These are phyloP conservation scores for Galerucella nymphaeae DNA, from an alignment of 2,888 invertebrate genomes.

Conservation along the genomic window DNA sequence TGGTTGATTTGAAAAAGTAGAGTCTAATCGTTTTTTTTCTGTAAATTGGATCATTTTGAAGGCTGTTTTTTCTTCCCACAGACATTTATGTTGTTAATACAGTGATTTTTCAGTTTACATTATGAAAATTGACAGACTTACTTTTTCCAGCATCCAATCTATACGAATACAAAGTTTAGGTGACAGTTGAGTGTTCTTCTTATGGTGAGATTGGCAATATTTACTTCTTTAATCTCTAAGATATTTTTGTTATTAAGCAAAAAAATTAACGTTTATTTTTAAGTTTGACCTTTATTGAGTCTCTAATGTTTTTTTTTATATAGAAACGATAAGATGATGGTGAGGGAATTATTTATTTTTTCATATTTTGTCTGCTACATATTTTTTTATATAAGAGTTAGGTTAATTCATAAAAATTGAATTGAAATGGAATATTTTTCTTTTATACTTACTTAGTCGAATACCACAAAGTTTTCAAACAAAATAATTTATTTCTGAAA, in stretches of 20 bases:
- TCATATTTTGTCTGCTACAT: not conserved
- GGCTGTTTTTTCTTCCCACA: not conserved
- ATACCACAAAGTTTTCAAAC: not conserved
- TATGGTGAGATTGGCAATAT: conserved; percentile 21
- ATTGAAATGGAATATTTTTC: not conserved
- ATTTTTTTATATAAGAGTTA: not conserved
- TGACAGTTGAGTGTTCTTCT: conserved; percentile 12
- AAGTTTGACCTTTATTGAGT: conserved; percentile 19
- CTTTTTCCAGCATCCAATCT: not conserved
- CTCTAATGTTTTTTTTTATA: conserved; percentile 10
- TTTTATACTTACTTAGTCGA: not conserved
- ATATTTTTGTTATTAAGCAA: conserved; percentile 16
- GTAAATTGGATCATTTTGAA: not conserved
- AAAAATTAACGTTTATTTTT: conserved; percentile 17
- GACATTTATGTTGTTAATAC: too few relatives aligned
- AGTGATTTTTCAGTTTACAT: too few relatives aligned
- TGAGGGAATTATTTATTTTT: conserved; percentile 2
- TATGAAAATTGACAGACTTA: not conserved
- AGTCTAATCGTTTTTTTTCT: not conserved
- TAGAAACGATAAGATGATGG: not conserved
- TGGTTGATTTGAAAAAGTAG: not conserved
- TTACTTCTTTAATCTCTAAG: conserved; percentile 18
- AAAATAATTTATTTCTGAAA: not conserved
- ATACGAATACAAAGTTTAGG: conserved; percentile 22
- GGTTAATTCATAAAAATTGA: not conserved